Percentiles rank a stretch among this genome's conserved stretches.
Conservation (phyloP, 2,888 invertebrate species). For the Petrolisthes cinctipes region DNA sequence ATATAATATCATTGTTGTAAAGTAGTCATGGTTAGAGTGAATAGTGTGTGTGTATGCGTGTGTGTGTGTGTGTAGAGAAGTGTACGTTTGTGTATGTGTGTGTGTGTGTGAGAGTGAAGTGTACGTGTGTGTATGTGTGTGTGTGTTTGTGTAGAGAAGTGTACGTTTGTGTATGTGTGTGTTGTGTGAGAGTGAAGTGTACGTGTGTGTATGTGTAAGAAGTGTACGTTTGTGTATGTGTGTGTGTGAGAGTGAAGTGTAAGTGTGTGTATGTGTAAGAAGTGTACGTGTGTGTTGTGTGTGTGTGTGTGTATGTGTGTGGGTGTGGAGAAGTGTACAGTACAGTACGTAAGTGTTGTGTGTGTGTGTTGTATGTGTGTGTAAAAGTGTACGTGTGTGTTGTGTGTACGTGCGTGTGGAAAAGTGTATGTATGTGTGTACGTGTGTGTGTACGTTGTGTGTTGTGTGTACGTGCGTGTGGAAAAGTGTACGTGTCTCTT, state of each 20-base stretch:
- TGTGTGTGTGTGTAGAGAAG: neutral
- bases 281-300: neutral
- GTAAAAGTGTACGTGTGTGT: neutral
- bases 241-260: neutral
- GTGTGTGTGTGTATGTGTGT: no score
- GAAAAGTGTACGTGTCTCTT: neutral
- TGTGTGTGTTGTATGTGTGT: neutral
- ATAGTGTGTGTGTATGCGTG: neutral
- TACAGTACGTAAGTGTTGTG: neutral
- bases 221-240: neutral
- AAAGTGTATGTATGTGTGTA: neutral
- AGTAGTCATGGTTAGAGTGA: neutral
- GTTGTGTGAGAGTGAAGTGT: neutral
- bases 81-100: neutral
- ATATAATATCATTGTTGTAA: neutral
- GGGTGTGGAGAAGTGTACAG: no score
- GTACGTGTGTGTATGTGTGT: neutral
- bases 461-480: neutral
- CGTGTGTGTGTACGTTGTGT: neutral
- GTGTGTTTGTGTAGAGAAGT: neutral
- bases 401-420: no score
- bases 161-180: constrained; percentile 11
- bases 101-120: neutral
- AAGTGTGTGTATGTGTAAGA: neutral
- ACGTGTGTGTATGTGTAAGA: neutral